A percentile compares a stretch with the other conserved stretches of the same genome.
These are phyloP conservation scores for Puntigrus tetrazona DNA, from an alignment of 2,113 vertebrate species.

Conservation along the genomic window DNA sequence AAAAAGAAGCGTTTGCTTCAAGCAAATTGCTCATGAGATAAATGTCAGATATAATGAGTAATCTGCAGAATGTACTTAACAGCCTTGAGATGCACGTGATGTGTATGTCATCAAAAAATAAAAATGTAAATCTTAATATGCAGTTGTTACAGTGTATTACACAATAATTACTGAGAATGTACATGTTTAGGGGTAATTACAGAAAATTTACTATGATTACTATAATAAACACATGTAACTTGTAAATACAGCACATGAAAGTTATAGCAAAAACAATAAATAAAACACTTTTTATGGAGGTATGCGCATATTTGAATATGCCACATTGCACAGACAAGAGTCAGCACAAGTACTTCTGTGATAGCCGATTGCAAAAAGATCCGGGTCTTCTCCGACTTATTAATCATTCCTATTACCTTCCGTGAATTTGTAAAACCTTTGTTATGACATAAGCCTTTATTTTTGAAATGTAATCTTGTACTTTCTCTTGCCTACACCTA, in stretches of 20 bases:
- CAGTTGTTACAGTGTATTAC: not conserved
- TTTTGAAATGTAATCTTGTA: slow-evolving; percentile 13
- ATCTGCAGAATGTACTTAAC: not conserved
- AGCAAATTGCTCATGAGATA: slow-evolving; percentile 1
- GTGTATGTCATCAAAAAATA: not conserved
- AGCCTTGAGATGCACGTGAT: not conserved
- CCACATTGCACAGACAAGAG: not conserved
- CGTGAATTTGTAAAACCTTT: slow-evolving; percentile 23
- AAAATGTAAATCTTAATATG: not conserved
- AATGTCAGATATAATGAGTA: slow-evolving; percentile 9
- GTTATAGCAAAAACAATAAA: not conserved
- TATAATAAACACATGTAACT: not conserved
- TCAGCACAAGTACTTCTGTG: not conserved
- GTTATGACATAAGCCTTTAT: slow-evolving; percentile 25
- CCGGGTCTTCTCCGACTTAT: not conserved
- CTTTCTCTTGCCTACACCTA: not conserved
- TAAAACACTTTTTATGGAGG: not conserved
- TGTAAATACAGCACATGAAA: not conserved
- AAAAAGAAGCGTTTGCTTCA: slow-evolving; percentile 4
- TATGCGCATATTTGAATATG: not conserved
- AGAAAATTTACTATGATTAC: not conserved
- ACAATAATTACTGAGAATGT: not conserved
- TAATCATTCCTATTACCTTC: slow-evolving; percentile 22
- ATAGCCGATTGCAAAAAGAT: not conserved
- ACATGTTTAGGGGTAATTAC: not conserved